Conservation (phyloP, 2,113 vertebrate genomes). For the Nettapus auritus region DNA sequence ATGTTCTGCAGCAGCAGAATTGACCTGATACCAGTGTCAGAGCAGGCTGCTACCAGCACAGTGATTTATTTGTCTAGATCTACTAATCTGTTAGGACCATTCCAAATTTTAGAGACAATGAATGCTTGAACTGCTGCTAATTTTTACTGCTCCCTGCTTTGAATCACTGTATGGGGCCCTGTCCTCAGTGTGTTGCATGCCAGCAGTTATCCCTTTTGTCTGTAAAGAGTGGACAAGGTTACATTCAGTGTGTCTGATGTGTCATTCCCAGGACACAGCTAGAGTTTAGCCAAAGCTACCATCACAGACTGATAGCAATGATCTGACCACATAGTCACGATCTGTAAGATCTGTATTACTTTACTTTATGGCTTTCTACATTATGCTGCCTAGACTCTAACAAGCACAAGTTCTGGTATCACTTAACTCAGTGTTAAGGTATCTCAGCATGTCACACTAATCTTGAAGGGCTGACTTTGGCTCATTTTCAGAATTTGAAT, state of each 20-base stretch:
- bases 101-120: not conserved
- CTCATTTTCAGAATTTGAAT: conserved; percentile 58
- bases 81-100: not conserved
- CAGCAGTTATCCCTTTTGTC: not conserved
- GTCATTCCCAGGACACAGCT: not conserved
- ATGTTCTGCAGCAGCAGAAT: not conserved
- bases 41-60: not conserved
- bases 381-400: not conserved
- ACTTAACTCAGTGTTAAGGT: not conserved
- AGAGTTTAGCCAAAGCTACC: conserved; percentile 14
- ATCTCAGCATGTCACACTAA: conserved; percentile 1
- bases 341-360: not conserved
- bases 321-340: not conserved
- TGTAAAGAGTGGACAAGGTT: not conserved
- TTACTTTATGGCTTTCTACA: not conserved
- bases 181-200: not conserved
- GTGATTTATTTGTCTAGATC: not conserved
- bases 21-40: not conserved
- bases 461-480: conserved; percentile 1
- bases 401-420: not conserved
- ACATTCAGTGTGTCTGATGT: not conserved
- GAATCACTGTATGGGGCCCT: not conserved
- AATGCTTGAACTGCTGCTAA: not conserved
- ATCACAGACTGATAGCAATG: not conserved
- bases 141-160: not conserved